Evolutionary conservation across 2,888 invertebrate genomes (phyloP), one percentile per base, ranked within the genome.

Genomic region (Venusia cambrica): DNA sequence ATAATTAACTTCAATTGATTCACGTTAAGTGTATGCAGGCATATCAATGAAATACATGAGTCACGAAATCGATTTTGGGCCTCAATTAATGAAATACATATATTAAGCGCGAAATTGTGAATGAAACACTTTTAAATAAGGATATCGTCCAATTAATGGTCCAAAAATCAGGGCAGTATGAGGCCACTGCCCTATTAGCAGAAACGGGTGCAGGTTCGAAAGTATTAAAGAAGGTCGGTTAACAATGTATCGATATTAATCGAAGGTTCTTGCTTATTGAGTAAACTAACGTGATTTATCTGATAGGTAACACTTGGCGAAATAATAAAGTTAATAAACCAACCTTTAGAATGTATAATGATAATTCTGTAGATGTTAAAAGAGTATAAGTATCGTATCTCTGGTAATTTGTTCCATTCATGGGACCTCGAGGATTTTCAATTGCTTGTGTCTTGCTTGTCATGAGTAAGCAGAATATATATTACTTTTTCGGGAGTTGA

Each of bases 81-180:
- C 21, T 35, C 40, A 45, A 45, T 48, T 41, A 45, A 48, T 33
- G 34, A 34, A 24, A 20, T 27, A 40, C 35, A 31, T 28, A 31
- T 24, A 40, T 35, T 31, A 35, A 31, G 30, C 12, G 12, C n/a
- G 32, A 26, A 31, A 5, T 35, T 35, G 40, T 40, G 40, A 40
- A 40, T 40, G 40, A 40, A 40, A 40, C 27, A 51, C 50, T 57
- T 47, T 50, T 39, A 46, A 45, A 51, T 46, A 49, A 39, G 45
- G 45, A 42, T 39, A 48, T 36, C 46, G 42, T 34, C 67, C 71
- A 72, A 71, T 72, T 71, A 72, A 55, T 54, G 62, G 41, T 57
- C 55, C 47, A 67, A 57, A 68, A 71, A 68, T 71, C 71, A 66
- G 72, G 62, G 61, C 70, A 59, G 54, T 48, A 50, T 65, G 62